Percentiles rank a stretch among this genome's conserved stretches.
Conservation (phyloP, 1,140 invertebrate species). For the Drosophila subpulchrella region DNA sequence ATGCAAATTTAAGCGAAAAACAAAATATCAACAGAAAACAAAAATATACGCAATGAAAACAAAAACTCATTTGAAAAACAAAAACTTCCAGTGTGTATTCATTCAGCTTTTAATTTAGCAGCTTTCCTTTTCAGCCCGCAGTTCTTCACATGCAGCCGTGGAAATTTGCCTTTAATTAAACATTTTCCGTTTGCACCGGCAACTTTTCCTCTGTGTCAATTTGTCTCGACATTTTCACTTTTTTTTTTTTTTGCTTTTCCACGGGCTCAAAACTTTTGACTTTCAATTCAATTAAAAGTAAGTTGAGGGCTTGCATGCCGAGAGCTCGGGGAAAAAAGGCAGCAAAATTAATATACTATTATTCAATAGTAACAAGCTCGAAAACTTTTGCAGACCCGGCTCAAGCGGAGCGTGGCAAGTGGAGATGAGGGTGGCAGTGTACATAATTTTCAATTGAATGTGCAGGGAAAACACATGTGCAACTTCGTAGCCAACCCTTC, state of each 20-base stretch:
- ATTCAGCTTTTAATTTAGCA: constrained; percentile 22
- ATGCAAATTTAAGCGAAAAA: constrained; percentile 65
- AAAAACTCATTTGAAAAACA: constrained; percentile 54
- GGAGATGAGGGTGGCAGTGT: constrained; percentile 3
- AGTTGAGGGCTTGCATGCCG: constrained; percentile 25
- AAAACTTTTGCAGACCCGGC: constrained; percentile 37
- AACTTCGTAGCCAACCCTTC: constrained; percentile 28
- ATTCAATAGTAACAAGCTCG: constrained; percentile 54
- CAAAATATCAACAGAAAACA: constrained; percentile 62
- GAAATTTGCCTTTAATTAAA: constrained; percentile 49
- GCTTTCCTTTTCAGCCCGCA: constrained; percentile 12
- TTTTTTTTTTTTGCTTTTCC: constrained; percentile 7
- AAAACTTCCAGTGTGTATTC: constrained; percentile 25
- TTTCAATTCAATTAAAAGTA: constrained; percentile 55
- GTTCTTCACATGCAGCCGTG: constrained; percentile 7
- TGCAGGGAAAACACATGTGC: constrained; percentile 28
- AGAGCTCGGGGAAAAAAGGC: constrained; percentile 18
- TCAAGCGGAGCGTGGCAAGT: constrained; percentile 46
- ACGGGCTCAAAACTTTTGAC: constrained; percentile 44
- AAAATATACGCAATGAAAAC: constrained; percentile 48
- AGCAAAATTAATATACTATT: constrained; percentile 53
- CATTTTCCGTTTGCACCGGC: constrained; percentile 32
- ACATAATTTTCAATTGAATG: constrained; percentile 38
- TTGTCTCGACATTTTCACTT: constrained; percentile 48
- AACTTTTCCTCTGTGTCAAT: constrained; percentile 48